Evolutionary conservation across 2,797 vertebrate species (phyloP), one percentile per base, ranked within the genome.

Genomic region (Limosa lapponica): DNA sequence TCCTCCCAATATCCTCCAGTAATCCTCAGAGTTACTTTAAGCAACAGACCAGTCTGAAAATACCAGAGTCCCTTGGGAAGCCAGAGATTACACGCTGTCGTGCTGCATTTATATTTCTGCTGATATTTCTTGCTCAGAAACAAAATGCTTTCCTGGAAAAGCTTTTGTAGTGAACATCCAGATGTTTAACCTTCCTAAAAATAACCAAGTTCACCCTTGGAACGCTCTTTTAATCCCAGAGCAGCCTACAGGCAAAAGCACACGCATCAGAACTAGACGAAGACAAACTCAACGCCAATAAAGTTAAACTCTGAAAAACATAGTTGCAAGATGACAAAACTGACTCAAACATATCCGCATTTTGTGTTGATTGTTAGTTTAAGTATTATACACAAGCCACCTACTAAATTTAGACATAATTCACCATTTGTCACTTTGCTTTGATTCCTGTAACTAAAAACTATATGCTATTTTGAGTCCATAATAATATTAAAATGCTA

Each of bases 11-110:
- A 89, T 6, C 91, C 81, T 81, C 30, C 71, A 14, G 41, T 87
- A 92, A 95, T 86, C 91, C 87, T 89, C 88, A 75, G 36, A 75
- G 93, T 61, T 48, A 86, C 94, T 96, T 94, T 62, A 93, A 95
- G 92, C n/a, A 95, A 83, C 62, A 84, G 70, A 52, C n/a, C 86
- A 55, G 82, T 70, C 91, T 69, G 85, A 91, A 96, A 97, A 96
- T 73, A 94, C 57, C 88, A 23, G 5, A 64, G 71, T 62, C 90
- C 52, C 92, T 59, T 51, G 90, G 84, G 91, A 93, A 94, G 58
- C 32, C 67, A 93, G 71, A 79, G 69, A 77, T 74, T 80, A 88
- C 71, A 58, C 39, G 62, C 41, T 79, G 30, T 6, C 75, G 72
- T 24, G 32, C 77, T 71, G 41, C 51, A 62, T 74, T 82, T 89